These are phyloP conservation scores for Pipistrellus pygmaeus DNA, from an alignment of 2,797 vertebrate genomes.

Conservation along the genomic window DNA sequence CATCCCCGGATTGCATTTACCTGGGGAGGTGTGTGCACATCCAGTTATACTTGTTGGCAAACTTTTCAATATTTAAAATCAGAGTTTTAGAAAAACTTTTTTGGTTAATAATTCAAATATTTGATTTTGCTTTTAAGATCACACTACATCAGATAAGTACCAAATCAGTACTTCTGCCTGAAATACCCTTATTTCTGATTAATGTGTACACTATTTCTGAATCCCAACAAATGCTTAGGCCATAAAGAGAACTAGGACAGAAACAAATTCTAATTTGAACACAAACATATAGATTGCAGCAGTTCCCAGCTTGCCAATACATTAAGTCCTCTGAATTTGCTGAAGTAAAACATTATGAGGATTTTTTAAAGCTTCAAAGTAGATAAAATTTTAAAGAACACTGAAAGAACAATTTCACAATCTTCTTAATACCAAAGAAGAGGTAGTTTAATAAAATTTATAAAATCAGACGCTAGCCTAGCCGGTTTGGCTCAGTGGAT, in stretches of 20 bases:
- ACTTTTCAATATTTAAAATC: conserved; percentile 36
- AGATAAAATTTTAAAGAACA: neutral
- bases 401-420: neutral
- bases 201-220: neutral
- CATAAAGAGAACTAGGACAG: neutral
- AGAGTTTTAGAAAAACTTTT: conserved; percentile 27
- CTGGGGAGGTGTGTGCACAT: neutral
- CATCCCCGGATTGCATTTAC: neutral
- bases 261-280: conserved; percentile 16
- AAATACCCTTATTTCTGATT: conserved; percentile 1
- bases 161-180: neutral
- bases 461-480: neutral
- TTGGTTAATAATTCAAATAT: conserved; percentile 21
- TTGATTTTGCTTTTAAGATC: conserved; percentile 48
- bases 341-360: conserved; percentile 11
- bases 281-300: neutral
- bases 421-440: neutral
- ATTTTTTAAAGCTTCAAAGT: neutral
- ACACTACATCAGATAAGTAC: conserved; percentile 16
- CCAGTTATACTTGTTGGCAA: neutral
- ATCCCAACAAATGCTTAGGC: neutral
- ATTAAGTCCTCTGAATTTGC: conserved; percentile 3
- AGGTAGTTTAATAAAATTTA: neutral
- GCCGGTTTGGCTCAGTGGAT: too few relatives aligned
- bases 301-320: neutral